phyloP scores from a whole-genome alignment of 2,888 invertebrate species.

The Drosophila cracens region DNA sequence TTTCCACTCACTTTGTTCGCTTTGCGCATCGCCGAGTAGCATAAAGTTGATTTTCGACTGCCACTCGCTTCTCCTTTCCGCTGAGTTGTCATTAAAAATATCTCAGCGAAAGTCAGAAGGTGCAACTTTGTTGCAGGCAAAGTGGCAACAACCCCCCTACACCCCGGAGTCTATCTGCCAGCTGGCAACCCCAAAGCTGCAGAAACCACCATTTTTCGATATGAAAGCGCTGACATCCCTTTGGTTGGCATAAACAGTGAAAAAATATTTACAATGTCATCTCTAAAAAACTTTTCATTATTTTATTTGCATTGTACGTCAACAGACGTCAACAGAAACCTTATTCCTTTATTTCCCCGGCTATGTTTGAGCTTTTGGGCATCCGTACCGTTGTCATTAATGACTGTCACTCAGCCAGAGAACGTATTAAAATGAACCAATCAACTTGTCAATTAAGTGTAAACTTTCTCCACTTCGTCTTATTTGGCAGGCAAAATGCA shows the following conservation, averaged over 20 bases:
- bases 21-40: slow-evolving; percentile 49
- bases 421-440: slow-evolving; percentile 3
- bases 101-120: slow-evolving; percentile 37
- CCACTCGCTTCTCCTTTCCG: background rate
- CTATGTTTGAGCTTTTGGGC: background rate
- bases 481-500: background rate
- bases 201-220: slow-evolving; percentile 4
- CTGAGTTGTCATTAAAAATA: slow-evolving; percentile 63
- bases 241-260: slow-evolving; percentile 42
- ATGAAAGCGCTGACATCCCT: background rate
- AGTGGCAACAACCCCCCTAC: background rate
- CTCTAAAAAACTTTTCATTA: slow-evolving; percentile 8
- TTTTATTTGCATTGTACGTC: slow-evolving; percentile 5
- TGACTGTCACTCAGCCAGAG: slow-evolving; percentile 2
- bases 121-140: slow-evolving; percentile 57
- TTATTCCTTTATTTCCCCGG: background rate
- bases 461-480: background rate
- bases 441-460: slow-evolving; percentile 10
- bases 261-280: slow-evolving; percentile 41
- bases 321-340: background rate
- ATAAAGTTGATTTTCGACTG: slow-evolving; percentile 49
- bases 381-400: slow-evolving; percentile 8
- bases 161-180: background rate
- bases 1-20: slow-evolving; percentile 41
- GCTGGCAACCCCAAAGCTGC: background rate